Percentiles rank a stretch among this genome's conserved stretches.
phyloP scores from a whole-genome alignment of 2,797 vertebrate genomes.

The Carcharodon carcharias region DNA sequence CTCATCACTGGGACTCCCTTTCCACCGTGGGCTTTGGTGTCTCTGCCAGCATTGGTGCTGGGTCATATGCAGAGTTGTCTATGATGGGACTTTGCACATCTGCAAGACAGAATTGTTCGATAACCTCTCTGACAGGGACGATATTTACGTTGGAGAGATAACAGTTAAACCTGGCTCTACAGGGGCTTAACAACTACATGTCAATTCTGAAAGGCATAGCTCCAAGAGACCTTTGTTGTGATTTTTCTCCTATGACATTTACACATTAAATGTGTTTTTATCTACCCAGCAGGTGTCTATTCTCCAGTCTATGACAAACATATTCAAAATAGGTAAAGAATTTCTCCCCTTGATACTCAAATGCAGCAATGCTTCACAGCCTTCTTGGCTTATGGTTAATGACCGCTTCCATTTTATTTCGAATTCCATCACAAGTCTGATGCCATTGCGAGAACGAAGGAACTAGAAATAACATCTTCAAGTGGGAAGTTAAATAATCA shows the following conservation, averaged over 20 bases:
- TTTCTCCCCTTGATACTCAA: background rate
- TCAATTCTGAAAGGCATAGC: background rate
- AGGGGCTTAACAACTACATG: background rate
- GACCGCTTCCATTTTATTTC: background rate
- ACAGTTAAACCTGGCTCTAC: background rate
- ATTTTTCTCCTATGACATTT: background rate
- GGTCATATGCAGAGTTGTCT: background rate
- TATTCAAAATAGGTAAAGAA: background rate
- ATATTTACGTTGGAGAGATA: background rate
- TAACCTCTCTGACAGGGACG: background rate
- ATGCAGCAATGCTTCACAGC: background rate
- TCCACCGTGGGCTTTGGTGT: background rate
- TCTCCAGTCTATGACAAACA: constrained; percentile 1
- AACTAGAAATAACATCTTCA: background rate
- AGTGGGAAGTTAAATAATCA: background rate
- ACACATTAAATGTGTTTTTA: background rate
- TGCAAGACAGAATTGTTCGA: background rate
- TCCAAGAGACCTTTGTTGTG: background rate
- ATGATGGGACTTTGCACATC: background rate
- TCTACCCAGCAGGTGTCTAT: background rate
- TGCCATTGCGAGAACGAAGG: background rate
- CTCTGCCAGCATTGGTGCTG: background rate
- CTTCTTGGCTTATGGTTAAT: background rate
- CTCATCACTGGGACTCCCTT: background rate
- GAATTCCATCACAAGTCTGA: background rate